Base-by-base conservation (phyloP, 2,888 invertebrate species). In the Mesochorus sp. region DNA sequence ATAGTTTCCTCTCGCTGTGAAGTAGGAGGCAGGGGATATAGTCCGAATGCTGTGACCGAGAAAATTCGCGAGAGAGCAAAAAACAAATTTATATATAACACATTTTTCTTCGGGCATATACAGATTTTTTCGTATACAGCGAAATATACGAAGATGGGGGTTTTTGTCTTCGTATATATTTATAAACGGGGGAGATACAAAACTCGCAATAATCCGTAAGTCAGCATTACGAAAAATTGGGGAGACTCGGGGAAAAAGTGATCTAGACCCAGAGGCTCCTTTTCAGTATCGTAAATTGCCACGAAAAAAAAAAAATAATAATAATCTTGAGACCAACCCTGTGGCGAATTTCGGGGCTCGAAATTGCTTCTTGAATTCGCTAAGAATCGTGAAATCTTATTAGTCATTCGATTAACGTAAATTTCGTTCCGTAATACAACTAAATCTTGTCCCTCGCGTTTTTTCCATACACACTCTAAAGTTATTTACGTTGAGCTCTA, bases 221-320 rank as follows among this genome's bases (percentile, higher is more conserved):
- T 12, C 6, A 66, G 8, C 34, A n/a, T n/a, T 17, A 31, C 53
- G 55, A 24, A 51, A 49, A 31, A 14, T 31, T 5, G 10, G n/a
- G 31, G 17, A 44, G 2, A 62, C 17, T n/a, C n/a, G n/a, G n/a
- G 26, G 39, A 61, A 49, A 61, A 61, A 61, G 59, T 8, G 31
- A 73, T 55, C 31, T 12, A 34, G 37, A 67, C 28, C 5, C 19
- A 28, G 31, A 49, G 61, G 28, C 71, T 42, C 28, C 39, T 19
- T 28, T 21, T 17, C 12, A 71, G 42, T 51, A 49, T 61, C 21
- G 12, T 42, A 42, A 37, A 57, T 57, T 12, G 6, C n/a, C 10
- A 8, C 6, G 26, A 12, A 51, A 51, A 28, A 28, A 67, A 12
- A 17, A 49, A 49, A 59, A 47, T 47, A 47, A n/a, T n/a, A n/a